Conservation (phyloP, 2,797 vertebrate genomes). For the Scleropages formosus region DNA sequence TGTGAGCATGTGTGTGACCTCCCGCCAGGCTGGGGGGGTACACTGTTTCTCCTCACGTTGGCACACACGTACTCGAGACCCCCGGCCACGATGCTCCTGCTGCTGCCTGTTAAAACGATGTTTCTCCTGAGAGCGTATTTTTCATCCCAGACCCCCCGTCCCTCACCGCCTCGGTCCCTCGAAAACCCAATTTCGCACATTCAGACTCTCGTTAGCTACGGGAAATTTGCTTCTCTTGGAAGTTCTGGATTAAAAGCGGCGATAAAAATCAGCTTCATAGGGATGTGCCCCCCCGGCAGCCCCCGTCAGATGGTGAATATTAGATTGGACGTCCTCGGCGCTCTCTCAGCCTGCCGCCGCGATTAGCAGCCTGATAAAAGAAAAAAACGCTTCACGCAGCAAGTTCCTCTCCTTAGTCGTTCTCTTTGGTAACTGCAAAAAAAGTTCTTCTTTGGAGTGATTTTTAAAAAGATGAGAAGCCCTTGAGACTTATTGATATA, state of each 20-base stretch:
- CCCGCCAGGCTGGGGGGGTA: too few species aligned
- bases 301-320: background rate
- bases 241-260: background rate
- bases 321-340: background rate
- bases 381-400: background rate
- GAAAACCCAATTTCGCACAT: constrained; percentile 8
- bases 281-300: background rate
- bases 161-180: too few species aligned
- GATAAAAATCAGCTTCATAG: constrained; percentile 9
- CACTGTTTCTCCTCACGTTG: too few species aligned
- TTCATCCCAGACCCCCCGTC: too few species aligned
- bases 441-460: background rate
- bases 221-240: background rate
- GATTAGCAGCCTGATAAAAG: background rate
- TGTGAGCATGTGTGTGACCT: background rate
- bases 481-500: too few species aligned
- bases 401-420: background rate
- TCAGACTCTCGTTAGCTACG: background rate
- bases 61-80: too few species aligned
- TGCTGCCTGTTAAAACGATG: background rate
- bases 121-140: background rate
- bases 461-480: too few species aligned
- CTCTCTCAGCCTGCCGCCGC: background rate
- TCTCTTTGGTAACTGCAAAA: background rate
- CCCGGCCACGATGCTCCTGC: background rate